Evolutionary conservation across 2,797 vertebrate genomes (phyloP), one percentile per base, ranked within the genome.

Genomic region (Takifugu ocellatus): DNA sequence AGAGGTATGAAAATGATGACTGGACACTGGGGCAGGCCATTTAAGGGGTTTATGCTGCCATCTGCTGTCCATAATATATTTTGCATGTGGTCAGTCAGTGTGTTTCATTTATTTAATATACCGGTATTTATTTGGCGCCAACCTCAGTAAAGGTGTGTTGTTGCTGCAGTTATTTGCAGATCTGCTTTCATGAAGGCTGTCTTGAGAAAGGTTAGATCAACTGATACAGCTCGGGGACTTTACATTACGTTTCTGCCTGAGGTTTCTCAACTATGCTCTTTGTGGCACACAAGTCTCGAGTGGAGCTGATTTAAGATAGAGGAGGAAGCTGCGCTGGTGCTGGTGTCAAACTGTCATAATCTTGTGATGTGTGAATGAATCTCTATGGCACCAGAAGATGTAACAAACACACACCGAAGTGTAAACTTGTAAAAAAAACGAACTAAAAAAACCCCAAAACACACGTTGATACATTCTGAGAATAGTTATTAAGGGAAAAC

Each of bases 331-430:
- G 31, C 70, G 57, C 64, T 64, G 42, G 31, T 10, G 27, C 60
- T 36, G 21, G 16, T 47, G 36, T 33, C 56, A 51, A 55, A 39
- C 36, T 48, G 63, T 70, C 39, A 54, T 9, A 33, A 29, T 53
- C 48, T 53, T 85, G 57, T 84, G 87, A 86, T 79, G 77, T 82
- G 69, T 79, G 68, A 54, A 83, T 78, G 70, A 83, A 74, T 68
- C 76, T 76, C 64, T 51, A 59, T 66, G 61, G 60, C 58, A 64
- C 44, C 56, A 61, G 36, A 68, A 25, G 5, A 54, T 57, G 66
- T 61, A 54, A 66, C 56, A 44, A 63, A 45, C 52, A 47, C 51
- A 24, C 46, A 50, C 55, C 46, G 52, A 77, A 66, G 51, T 15
- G 10, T 17, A 56, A 68, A 11, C 14, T n/a, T n/a, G n/a, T n/a